Conservation (phyloP, 2,113 vertebrate genomes). For the Apistogramma diplotaenia region DNA sequence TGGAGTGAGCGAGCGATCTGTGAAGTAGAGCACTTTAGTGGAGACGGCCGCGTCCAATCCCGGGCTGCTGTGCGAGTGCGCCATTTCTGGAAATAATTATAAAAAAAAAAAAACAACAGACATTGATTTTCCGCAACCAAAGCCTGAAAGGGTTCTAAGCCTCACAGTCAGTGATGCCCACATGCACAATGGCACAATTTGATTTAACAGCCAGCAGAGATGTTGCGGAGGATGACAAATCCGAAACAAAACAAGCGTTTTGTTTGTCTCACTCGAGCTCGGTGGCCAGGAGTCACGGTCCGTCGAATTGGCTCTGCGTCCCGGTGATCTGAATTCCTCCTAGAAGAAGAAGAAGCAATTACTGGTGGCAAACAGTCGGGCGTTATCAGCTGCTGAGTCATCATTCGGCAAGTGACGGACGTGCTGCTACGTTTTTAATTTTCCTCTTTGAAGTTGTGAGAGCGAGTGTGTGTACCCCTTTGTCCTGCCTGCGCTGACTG, state of each 20-base stretch:
- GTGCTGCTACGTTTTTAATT: conserved; percentile 3
- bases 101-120: conserved; percentile 39
- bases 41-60: conserved; percentile 81
- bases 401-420: neutral
- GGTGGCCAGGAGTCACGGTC: conserved; percentile 91
- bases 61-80: conserved; percentile 91
- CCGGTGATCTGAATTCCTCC: conserved; percentile 83
- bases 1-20: conserved; percentile 93
- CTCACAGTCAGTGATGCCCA: neutral
- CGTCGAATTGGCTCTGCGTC: conserved; percentile 80
- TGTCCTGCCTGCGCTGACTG: conserved; percentile 83
- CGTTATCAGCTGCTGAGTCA: conserved; percentile 9
- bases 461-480: conserved; percentile 74
- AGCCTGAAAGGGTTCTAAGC: conserved; percentile 7
- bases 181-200: conserved; percentile 10
- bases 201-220: conserved; percentile 38
- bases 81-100: conserved; percentile 80
- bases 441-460: neutral
- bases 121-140: conserved; percentile 15
- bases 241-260: conserved; percentile 22
- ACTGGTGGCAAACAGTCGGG: conserved; percentile 10
- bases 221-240: conserved; percentile 39
- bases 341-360: conserved; percentile 58
- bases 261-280: conserved; percentile 86
- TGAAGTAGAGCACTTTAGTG: conserved; percentile 98